A percentile compares a stretch with the other conserved stretches of the same genome.
phyloP scores from a whole-genome alignment of 2,113 vertebrate species.

The Chaetops frenatus region DNA sequence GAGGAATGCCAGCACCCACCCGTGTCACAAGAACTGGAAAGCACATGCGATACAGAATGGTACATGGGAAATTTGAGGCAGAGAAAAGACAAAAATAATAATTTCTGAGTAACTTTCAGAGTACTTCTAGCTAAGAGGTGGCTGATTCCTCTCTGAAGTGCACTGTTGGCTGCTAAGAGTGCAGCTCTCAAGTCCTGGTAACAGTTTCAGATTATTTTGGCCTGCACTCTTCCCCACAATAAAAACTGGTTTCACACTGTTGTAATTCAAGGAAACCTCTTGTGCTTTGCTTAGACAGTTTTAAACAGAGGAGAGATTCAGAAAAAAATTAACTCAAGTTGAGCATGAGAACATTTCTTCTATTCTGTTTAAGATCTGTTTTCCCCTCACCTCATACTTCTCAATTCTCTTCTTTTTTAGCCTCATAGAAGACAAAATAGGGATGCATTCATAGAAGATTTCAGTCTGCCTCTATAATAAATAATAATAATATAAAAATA shows the following conservation, averaged over 20 bases:
- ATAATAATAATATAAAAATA: too few species aligned
- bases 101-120: neutral
- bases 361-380: neutral
- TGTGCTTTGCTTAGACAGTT: neutral
- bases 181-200: neutral
- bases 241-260: neutral
- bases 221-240: neutral
- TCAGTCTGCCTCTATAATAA: neutral
- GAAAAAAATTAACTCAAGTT: neutral
- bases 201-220: neutral
- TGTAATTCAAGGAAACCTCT: neutral
- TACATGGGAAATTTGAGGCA: neutral
- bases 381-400: neutral
- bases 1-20: neutral
- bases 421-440: neutral
- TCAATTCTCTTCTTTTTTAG: neutral
- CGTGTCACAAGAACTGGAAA: neutral
- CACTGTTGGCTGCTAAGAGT: neutral
- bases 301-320: neutral
- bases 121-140: neutral
- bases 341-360: neutral
- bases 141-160: neutral
- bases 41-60: neutral
- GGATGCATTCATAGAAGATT: neutral
- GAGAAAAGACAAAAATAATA: neutral